Conservation (phyloP, 2,113 vertebrate genomes). For the Aegotheles bennettii region DNA sequence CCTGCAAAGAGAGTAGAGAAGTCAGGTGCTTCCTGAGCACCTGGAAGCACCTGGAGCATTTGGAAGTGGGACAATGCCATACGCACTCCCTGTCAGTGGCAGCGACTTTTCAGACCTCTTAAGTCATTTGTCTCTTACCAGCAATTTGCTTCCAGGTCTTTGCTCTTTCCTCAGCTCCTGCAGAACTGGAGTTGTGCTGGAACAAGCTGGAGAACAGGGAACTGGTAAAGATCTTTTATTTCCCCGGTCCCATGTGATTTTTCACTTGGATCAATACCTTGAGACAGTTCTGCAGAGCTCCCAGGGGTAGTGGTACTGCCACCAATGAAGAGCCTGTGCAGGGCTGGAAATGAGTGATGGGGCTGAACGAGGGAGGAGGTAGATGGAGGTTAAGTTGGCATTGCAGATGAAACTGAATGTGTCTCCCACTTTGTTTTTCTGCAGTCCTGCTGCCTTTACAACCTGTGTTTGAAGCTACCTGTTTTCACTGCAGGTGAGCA, state of each 20-base stretch:
- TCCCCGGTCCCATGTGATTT: not conserved
- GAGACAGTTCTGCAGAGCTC: not conserved
- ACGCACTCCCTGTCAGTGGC: not conserved
- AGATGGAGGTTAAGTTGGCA: not conserved
- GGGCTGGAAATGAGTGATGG: not conserved
- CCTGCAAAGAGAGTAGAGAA: not conserved
- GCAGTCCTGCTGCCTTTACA: not conserved
- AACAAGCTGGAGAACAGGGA: not conserved
- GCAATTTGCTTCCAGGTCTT: not conserved
- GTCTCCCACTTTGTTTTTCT: not conserved
- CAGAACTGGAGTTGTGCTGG: not conserved
- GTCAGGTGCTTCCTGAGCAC: not conserved
- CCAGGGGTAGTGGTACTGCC: not conserved
- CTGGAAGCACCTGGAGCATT: too few relatives aligned
- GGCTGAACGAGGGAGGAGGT: not conserved
- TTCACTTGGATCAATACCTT: not conserved
- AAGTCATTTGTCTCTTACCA: not conserved
- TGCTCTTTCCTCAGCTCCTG: not conserved
- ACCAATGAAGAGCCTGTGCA: not conserved
- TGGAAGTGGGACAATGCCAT: fast-evolving
- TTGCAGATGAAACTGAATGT: not conserved
- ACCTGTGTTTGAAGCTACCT: not conserved
- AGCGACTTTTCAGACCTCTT: not conserved
- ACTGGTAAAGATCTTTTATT: not conserved
- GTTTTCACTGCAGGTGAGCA: not conserved